A percentile compares a stretch with the other conserved stretches of the same genome.
Conservation (phyloP, 2,797 vertebrate species). For the Schizothorax lantsangensis region DNA sequence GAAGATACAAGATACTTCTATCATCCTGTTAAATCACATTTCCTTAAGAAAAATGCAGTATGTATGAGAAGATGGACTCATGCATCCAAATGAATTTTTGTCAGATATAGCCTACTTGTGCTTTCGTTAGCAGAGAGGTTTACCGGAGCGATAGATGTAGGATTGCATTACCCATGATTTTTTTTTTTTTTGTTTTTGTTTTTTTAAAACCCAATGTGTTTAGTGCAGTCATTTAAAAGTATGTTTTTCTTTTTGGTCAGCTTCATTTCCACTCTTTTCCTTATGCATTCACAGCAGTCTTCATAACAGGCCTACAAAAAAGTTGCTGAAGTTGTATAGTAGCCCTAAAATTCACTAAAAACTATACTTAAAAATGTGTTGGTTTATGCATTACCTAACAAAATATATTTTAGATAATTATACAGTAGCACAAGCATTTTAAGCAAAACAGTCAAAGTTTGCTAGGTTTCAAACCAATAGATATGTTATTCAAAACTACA, state of each 20-base stretch:
- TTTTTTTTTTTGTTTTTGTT: neutral
- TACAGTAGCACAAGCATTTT: neutral
- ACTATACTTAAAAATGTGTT: neutral
- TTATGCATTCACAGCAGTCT: neutral
- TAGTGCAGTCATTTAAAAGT: neutral
- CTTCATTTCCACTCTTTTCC: neutral
- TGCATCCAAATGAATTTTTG: conserved; percentile 9
- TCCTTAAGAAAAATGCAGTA: neutral
- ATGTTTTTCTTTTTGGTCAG: neutral
- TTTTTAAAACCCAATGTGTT: neutral
- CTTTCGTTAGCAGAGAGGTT: neutral
- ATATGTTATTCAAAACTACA: too few relatives aligned
- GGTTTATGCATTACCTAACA: neutral
- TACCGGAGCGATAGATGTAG: neutral
- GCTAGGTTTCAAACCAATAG: neutral
- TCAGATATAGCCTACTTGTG: neutral
- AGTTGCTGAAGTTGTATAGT: neutral
- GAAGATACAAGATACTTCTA: neutral
- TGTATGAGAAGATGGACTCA: conserved; percentile 19
- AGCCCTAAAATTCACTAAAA: neutral
- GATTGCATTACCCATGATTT: neutral
- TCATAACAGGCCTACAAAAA: neutral
- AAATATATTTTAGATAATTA: neutral
- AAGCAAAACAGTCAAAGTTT: neutral
- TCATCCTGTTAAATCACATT: conserved; percentile 14